phyloP scores from a whole-genome alignment of 2,113 vertebrate genomes.

The Pseudonaja textilis region DNA sequence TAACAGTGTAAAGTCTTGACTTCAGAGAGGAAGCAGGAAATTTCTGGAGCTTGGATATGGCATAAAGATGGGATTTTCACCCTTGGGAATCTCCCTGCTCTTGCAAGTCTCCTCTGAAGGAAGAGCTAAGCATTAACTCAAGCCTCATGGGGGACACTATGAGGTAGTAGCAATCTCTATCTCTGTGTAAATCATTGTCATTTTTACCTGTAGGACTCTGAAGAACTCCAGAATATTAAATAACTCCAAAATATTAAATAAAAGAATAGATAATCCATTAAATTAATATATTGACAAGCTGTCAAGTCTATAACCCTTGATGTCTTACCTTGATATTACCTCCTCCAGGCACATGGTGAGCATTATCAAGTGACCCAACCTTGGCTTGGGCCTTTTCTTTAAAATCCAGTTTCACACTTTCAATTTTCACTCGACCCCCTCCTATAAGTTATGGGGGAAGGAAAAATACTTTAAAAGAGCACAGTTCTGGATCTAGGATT shows the following conservation, averaged over 20 bases:
- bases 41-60: neutral
- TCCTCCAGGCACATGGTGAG: conserved; percentile 89
- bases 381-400: conserved; percentile 99
- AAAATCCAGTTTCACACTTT: conserved; percentile 96
- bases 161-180: neutral
- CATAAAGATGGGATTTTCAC: neutral
- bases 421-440: conserved; percentile 93
- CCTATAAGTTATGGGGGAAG: conserved; percentile 68
- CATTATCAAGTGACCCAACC: conserved; percentile 95
- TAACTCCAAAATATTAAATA: neutral
- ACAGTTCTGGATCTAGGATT: neutral
- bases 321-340: conserved; percentile 82
- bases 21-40: neutral
- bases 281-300: neutral
- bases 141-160: neutral
- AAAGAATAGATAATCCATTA: neutral
- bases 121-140: neutral
- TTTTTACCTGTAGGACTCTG: neutral
- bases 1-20: neutral
- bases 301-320: neutral
- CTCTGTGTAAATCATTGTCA: neutral
- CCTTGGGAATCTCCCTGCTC: neutral
- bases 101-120: neutral
- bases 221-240: neutral
- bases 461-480: conserved; percentile 25